Evolutionary conservation across 1,140 invertebrate species (phyloP).

Genomic region (Neomicropteryx cornuta): DNA sequence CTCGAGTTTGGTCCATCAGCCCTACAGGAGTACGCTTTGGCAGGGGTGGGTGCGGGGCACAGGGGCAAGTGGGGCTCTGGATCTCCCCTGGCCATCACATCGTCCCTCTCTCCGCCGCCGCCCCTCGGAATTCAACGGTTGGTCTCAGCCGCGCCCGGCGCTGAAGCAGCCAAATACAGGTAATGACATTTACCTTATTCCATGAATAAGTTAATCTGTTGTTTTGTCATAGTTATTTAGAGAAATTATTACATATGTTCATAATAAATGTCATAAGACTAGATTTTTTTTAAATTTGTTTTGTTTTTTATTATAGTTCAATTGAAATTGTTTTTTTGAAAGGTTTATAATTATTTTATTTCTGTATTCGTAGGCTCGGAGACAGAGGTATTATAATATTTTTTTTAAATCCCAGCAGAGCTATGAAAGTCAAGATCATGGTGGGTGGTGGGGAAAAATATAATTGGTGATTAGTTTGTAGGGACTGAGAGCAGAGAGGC

Average conservation of each 20-base stretch:
- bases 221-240: not conserved
- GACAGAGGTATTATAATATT: too few relatives aligned
- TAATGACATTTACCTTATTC: constrained; percentile 13
- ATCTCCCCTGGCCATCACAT: constrained; percentile 12
- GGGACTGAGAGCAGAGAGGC: too few relatives aligned
- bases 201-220: constrained; percentile 2
- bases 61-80: constrained; percentile 34
- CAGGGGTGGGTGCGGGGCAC: too few relatives aligned
- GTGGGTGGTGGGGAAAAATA: too few relatives aligned
- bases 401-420: too few relatives aligned
- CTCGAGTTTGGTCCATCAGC: constrained; percentile 33
- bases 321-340: too few relatives aligned
- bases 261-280: constrained; percentile 4
- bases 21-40: constrained; percentile 35
- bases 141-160: constrained; percentile 80
- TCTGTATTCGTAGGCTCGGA: too few relatives aligned
- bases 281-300: too few relatives aligned
- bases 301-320: constrained; percentile 3
- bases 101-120: constrained; percentile 35
- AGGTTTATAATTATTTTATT: too few relatives aligned
- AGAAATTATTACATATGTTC: constrained; percentile 1
- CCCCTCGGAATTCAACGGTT: constrained; percentile 38
- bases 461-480: too few relatives aligned
- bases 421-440: too few relatives aligned
- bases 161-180: constrained; percentile 74